Conservation (phyloP, 1,140 invertebrate species). For the Drosophila pectinifera region DNA sequence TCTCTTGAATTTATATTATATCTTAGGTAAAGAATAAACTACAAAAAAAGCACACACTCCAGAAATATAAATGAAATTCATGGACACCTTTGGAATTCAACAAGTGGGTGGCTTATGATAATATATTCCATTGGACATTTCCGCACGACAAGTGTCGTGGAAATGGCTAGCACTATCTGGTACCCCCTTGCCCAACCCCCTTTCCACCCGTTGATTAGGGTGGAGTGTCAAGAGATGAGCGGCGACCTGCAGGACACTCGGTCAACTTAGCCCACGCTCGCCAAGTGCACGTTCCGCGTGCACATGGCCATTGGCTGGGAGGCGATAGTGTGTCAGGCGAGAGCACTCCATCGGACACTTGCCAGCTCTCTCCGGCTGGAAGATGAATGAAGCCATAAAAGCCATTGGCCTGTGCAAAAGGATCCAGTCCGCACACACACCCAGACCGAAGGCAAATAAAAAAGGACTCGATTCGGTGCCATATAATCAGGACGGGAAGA, state of each 20-base stretch:
- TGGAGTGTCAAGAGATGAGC: constrained; percentile 46
- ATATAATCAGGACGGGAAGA: constrained; percentile 56
- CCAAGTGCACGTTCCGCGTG: constrained; percentile 52
- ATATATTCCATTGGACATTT: constrained; percentile 31
- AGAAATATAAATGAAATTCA: not conserved
- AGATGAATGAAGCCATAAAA: constrained; percentile 62
- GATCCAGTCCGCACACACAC: constrained; percentile 45
- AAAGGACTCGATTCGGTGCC: constrained; percentile 53
- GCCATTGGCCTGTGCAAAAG: constrained; percentile 69
- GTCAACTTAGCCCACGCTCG: constrained; percentile 40
- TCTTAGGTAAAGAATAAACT: not conserved
- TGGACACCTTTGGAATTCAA: not conserved
- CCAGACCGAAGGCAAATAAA: constrained; percentile 44
- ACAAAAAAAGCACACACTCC: too few relatives aligned
- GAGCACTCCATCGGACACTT: constrained; percentile 9
- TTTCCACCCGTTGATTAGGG: constrained; percentile 29
- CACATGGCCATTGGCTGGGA: constrained; percentile 72
- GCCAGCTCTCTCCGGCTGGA: constrained; percentile 2
- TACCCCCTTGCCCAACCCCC: too few relatives aligned
- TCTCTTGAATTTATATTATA: not conserved
- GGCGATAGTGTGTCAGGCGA: constrained; percentile 36
- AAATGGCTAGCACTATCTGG: constrained; percentile 25
- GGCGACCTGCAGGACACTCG: constrained; percentile 27
- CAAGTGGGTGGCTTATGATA: constrained; percentile 25
- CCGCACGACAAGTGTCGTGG: constrained; percentile 31